A percentile compares a stretch with the other conserved stretches of the same genome.
These are phyloP conservation scores for Spinus pinus DNA, from an alignment of 2,797 vertebrate genomes.

Conservation along the genomic window DNA sequence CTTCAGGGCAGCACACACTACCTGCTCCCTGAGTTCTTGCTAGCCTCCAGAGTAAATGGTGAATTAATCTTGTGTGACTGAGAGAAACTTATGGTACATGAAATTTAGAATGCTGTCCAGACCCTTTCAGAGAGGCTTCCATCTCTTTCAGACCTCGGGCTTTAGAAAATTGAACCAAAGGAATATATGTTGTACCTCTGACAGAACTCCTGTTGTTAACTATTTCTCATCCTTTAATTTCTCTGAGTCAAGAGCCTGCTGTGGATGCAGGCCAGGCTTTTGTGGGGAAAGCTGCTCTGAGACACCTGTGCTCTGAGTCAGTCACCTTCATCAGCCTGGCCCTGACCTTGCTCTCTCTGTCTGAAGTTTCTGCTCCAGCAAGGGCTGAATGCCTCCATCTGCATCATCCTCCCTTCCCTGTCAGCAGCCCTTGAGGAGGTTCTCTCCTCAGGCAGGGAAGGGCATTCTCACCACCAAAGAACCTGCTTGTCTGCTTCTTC, in stretches of 20 bases:
- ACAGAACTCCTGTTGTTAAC: slow-evolving; percentile 49
- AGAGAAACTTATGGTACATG: slow-evolving; percentile 58
- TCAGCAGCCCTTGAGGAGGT: background rate
- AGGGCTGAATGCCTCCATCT: background rate
- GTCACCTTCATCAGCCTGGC: background rate
- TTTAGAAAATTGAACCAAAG: slow-evolving; percentile 61
- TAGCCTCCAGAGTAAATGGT: slow-evolving; percentile 48
- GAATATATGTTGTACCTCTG: slow-evolving; percentile 47
- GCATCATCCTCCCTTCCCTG: background rate
- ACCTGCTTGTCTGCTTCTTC: background rate
- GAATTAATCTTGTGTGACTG: slow-evolving; percentile 67
- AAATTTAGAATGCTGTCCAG: slow-evolving; percentile 67
- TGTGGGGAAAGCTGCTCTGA: background rate
- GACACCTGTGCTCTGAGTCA: background rate
- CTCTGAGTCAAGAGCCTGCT: background rate
- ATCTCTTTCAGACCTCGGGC: slow-evolving; percentile 65
- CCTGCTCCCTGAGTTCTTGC: background rate
- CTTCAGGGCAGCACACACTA: slow-evolving; percentile 13
- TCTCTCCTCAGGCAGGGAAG: background rate
- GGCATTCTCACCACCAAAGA: background rate
- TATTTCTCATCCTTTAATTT: slow-evolving; percentile 64
- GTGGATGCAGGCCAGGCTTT: background rate
- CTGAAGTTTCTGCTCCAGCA: background rate
- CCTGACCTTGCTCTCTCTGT: background rate
- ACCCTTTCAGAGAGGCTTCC: slow-evolving; percentile 56